Conservation (phyloP, 2,113 vertebrate species). For the Opisthocomus hoazin region DNA sequence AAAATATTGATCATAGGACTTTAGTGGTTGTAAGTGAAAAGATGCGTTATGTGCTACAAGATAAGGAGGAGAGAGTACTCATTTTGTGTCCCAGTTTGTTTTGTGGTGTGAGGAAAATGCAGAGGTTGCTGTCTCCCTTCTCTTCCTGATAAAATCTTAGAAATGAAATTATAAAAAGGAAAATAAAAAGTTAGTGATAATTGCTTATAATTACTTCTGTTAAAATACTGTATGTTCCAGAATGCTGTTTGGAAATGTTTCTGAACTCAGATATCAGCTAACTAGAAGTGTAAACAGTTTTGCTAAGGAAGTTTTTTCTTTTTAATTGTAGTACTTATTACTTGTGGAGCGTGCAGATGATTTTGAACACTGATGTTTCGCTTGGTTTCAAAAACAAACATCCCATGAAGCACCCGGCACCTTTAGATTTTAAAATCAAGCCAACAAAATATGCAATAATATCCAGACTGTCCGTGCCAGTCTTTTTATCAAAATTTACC, state of each 20-base stretch:
- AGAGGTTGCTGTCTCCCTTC: background rate
- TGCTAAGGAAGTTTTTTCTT: background rate
- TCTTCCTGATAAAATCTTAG: background rate
- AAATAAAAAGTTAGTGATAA: background rate
- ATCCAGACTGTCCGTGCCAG: background rate
- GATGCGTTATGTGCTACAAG: background rate
- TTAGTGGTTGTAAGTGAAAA: background rate
- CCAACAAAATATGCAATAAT: background rate
- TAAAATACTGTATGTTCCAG: background rate
- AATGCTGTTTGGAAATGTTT: background rate
- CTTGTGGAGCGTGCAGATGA: background rate
- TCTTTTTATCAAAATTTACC: background rate
- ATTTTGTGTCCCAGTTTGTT: background rate
- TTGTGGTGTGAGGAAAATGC: background rate
- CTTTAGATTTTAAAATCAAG: background rate
- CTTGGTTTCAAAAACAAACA: background rate
- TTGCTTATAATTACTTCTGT: background rate
- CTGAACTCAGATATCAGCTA: background rate
- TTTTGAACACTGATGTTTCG: background rate
- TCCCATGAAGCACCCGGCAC: background rate
- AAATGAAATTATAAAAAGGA: background rate
- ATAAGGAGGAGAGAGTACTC: background rate
- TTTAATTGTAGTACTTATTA: background rate
- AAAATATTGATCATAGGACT: conserved; percentile 14
- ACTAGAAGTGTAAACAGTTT: background rate